Conservation (phyloP, 2,888 invertebrate genomes). For the Augiades crinisus region DNA sequence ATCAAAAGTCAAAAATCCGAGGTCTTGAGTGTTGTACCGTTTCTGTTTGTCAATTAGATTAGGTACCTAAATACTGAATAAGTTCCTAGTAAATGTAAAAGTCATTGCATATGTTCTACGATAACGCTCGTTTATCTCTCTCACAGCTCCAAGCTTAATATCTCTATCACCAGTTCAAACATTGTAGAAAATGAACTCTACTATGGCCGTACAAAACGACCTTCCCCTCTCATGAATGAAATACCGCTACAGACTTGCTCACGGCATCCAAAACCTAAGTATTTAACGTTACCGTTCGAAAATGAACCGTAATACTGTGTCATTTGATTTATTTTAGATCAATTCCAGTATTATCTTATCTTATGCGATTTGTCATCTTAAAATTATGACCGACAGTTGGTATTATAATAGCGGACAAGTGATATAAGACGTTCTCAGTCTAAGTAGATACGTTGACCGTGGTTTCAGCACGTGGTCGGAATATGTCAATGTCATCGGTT, state of each 20-base stretch:
- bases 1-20: too few species aligned
- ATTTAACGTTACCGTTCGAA: too few species aligned
- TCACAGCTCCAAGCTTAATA: background rate
- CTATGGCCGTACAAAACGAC: constrained; percentile 2
- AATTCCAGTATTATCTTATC: background rate
- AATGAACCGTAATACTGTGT: background rate
- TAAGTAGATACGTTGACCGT: constrained; percentile 13
- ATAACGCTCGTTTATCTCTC: background rate
- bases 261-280: too few species aligned
- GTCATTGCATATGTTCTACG: background rate
- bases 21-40: too few species aligned
- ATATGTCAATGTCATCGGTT: constrained; percentile 33
- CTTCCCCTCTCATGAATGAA: constrained; percentile 11
- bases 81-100: too few species aligned
- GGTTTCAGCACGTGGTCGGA: constrained; percentile 29
- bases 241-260: background rate
- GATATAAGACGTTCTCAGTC: background rate
- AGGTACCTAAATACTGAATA: too few species aligned
- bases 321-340: background rate
- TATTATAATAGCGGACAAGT: background rate
- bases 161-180: background rate
- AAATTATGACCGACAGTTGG: background rate
- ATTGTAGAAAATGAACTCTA: background rate
- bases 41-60: too few species aligned
- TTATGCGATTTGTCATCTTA: background rate